These are phyloP conservation scores for Tachystola acroxantha DNA, from an alignment of 2,888 invertebrate genomes.

Conservation along the genomic window DNA sequence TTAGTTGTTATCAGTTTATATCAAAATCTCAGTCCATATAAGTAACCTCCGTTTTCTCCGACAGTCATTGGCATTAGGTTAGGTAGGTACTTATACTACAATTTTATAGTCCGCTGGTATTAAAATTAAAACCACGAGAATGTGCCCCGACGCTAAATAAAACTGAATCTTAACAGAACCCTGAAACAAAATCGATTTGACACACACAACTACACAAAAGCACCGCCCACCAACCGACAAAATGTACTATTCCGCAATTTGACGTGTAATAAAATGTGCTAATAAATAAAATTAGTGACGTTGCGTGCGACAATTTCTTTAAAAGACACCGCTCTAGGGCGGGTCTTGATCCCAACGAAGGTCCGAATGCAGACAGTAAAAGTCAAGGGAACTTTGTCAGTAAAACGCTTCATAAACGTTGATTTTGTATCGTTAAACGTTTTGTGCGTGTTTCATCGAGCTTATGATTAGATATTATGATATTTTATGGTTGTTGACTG, in stretches of 20 bases:
- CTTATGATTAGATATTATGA: slow-evolving; percentile 35
- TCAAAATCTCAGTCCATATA: too few relatives aligned
- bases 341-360: slow-evolving; percentile 19
- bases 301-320: slow-evolving; percentile 39
- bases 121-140: too few relatives aligned
- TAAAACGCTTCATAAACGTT: slow-evolving; percentile 12
- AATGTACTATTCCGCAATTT: slow-evolving; percentile 54
- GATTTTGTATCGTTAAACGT: slow-evolving; percentile 24
- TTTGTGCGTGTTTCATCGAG: slow-evolving; percentile 35
- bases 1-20: too few relatives aligned
- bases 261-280: slow-evolving; percentile 55
- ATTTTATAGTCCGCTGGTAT: too few relatives aligned
- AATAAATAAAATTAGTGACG: slow-evolving; percentile 73
- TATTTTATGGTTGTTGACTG: slow-evolving; percentile 22
- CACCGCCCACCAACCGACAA: slow-evolving; percentile 42
- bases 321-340: slow-evolving; percentile 43
- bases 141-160: too few relatives aligned
- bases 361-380: slow-evolving; percentile 9
- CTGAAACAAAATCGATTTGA: slow-evolving; percentile 50
- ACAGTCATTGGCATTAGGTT: too few relatives aligned
- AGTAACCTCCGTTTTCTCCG: too few relatives aligned
- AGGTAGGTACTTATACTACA: too few relatives aligned
- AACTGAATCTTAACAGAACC: slow-evolving; percentile 15
- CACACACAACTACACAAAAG: slow-evolving; percentile 38
- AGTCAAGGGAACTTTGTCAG: slow-evolving; percentile 18